Evolutionary conservation across 2,113 vertebrate genomes (phyloP).

Genomic region (Platichthys stellatus): DNA sequence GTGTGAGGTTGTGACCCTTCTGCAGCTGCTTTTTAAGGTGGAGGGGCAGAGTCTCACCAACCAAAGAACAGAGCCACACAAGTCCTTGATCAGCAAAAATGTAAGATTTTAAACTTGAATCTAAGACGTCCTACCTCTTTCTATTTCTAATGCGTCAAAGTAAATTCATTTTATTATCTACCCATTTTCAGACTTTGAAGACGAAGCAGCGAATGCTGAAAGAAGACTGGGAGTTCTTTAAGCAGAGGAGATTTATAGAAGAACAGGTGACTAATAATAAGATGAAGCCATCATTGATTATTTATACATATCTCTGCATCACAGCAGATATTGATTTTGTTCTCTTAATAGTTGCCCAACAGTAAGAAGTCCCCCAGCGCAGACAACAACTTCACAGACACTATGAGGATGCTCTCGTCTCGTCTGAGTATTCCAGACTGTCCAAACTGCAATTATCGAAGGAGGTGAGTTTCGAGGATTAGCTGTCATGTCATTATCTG

Average conservation of each 20-base stretch:
- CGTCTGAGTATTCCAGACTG: conserved; percentile 95
- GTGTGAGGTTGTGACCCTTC: conserved; percentile 26
- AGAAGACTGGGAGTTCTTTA: conserved; percentile 97
- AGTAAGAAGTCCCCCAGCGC: conserved; percentile 89
- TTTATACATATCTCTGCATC: not conserved
- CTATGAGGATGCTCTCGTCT: conserved; percentile 95
- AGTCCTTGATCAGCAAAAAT: conserved; percentile 84
- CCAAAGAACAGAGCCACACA: conserved; percentile 83
- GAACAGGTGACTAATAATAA: conserved; percentile 86
- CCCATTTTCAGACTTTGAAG: conserved; percentile 87
- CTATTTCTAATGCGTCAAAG: not conserved
- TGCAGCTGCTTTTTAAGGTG: conserved; percentile 83
- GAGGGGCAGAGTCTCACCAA: conserved; percentile 80
- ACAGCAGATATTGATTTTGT: not conserved
- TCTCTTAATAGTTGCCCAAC: conserved; percentile 84
- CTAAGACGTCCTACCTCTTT: not conserved
- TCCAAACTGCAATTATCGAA: conserved; percentile 97
- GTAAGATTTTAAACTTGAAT: conserved; percentile 65
- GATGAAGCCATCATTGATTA: not conserved
- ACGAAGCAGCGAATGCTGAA: conserved; percentile 92
- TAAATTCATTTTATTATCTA: conserved; percentile 14
- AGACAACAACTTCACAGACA: conserved; percentile 94
- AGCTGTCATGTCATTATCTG: not conserved
- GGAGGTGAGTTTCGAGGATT: conserved; percentile 84
- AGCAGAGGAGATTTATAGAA: conserved; percentile 92